Evolutionary conservation across 2,888 invertebrate species (phyloP).

Genomic region (Polia nebulosa): DNA sequence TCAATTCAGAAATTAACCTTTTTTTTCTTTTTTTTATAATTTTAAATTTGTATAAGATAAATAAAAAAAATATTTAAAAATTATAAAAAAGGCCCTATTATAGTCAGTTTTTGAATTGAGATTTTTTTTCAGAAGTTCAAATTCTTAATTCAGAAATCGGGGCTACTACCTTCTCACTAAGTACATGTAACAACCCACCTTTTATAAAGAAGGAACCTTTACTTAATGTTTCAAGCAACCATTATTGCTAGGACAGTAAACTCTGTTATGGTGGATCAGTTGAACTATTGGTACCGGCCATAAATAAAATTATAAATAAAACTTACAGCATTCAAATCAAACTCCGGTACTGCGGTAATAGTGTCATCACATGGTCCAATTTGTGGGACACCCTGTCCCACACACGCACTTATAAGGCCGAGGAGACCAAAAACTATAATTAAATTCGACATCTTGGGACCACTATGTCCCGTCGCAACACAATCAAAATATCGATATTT

Average conservation of each 20-base stretch:
- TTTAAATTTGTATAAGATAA: no score
- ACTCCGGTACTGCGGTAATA: slow-evolving; percentile 66
- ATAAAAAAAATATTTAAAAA: no score
- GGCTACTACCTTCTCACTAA: no score
- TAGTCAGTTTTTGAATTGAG: no score
- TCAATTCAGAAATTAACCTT: no score
- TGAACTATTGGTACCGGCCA: neutral
- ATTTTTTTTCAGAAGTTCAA: no score
- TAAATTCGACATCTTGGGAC: slow-evolving; percentile 77
- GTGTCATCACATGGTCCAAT: slow-evolving; percentile 76
- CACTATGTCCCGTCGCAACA: slow-evolving; percentile 69
- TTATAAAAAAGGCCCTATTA: no score
- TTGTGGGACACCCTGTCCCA: slow-evolving; percentile 76
- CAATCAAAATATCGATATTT: slow-evolving; percentile 73
- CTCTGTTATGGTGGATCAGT: neutral
- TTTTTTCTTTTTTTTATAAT: no score
- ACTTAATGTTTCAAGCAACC: neutral
- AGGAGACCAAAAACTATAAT: slow-evolving; percentile 72
- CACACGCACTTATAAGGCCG: slow-evolving; percentile 74
- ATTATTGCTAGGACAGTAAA: neutral
- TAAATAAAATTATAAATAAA: neutral
- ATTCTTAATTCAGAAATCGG: no score
- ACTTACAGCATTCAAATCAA: slow-evolving; percentile 72
- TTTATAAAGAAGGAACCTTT: neutral
- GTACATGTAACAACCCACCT: no score